Conservation (phyloP, 2,113 vertebrate genomes). For the Sigmodon hispidus region DNA sequence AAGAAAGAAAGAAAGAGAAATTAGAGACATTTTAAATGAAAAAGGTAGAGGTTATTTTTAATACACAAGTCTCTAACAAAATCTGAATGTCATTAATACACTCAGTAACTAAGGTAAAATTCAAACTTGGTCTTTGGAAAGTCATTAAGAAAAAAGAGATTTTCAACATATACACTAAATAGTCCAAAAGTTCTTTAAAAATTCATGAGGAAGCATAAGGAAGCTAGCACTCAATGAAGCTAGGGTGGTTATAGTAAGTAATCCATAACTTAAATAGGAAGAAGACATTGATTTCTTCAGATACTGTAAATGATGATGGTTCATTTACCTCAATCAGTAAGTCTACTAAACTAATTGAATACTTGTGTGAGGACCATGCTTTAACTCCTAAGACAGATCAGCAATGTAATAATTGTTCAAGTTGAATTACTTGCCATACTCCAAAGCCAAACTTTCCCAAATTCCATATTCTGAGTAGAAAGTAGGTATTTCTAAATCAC, state of each 20-base stretch:
- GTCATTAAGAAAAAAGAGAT: neutral
- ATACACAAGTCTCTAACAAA: neutral
- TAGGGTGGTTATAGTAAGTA: neutral
- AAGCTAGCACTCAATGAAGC: neutral
- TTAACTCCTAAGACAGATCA: neutral
- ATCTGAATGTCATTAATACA: neutral
- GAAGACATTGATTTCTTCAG: neutral
- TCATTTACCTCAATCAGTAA: conserved; percentile 11
- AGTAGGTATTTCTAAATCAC: neutral
- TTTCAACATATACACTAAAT: neutral
- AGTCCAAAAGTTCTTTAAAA: neutral
- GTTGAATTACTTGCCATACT: neutral
- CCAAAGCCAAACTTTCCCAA: neutral
- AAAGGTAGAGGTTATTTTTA: neutral
- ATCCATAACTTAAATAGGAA: neutral
- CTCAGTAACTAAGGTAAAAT: neutral
- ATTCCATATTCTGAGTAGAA: neutral
- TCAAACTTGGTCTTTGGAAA: neutral
- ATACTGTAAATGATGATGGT: neutral
- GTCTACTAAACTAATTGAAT: neutral
- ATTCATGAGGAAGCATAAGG: neutral
- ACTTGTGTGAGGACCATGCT: neutral
- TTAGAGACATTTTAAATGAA: neutral
- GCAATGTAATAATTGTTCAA: neutral
- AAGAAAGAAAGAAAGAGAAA: too few species aligned